Percentiles rank a stretch among this genome's conserved stretches.
Conservation (phyloP, 2,113 vertebrate species). For the Pterocles gutturalis region DNA sequence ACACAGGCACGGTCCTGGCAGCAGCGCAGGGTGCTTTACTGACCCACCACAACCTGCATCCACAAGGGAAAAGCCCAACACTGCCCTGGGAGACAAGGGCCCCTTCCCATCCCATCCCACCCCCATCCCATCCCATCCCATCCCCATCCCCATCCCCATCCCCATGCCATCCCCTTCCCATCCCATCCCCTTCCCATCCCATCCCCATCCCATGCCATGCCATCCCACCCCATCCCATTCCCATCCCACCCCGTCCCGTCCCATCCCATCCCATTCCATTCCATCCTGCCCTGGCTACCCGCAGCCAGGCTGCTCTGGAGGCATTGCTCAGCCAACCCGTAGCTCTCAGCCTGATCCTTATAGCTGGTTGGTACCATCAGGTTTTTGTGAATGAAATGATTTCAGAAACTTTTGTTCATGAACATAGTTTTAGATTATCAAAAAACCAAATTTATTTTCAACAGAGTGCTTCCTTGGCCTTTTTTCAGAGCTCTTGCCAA, state of each 20-base stretch:
- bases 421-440: not conserved
- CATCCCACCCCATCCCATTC: too few species aligned
- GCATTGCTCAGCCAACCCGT: not conserved
- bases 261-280: not conserved
- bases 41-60: too few species aligned
- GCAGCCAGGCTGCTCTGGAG: not conserved
- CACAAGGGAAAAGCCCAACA: too few species aligned
- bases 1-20: too few species aligned
- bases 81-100: too few species aligned
- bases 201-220: too few species aligned
- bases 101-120: too few species aligned
- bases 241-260: not conserved
- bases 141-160: too few species aligned
- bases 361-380: not conserved
- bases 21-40: too few species aligned
- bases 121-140: not conserved
- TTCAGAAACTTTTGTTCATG: not conserved
- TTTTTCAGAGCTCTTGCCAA: not conserved
- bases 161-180: too few species aligned
- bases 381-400: not conserved
- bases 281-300: rapidly evolving
- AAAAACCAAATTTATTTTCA: not conserved
- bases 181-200: not conserved
- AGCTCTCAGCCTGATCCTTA: not conserved
- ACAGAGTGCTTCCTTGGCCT: not conserved